These are phyloP conservation scores for Tursiops truncatus DNA, from an alignment of 2,113 vertebrate species.

Conservation along the genomic window DNA sequence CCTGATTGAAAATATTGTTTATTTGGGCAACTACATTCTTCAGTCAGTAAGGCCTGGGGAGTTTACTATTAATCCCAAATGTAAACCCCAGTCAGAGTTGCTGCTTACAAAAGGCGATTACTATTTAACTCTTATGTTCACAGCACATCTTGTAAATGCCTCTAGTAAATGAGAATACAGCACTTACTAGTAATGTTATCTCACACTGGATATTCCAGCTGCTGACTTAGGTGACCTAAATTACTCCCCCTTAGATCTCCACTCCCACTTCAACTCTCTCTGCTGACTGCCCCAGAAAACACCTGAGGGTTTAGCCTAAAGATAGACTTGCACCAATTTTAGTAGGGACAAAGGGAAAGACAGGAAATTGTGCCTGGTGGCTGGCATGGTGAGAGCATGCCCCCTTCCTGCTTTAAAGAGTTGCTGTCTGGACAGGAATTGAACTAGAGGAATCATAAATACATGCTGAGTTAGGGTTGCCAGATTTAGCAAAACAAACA, in stretches of 20 bases:
- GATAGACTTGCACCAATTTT: neutral
- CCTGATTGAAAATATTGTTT: conserved; percentile 48
- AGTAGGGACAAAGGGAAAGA: neutral
- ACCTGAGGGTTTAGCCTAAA: neutral
- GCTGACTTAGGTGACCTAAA: neutral
- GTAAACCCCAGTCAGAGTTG: conserved; percentile 63
- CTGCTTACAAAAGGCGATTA: conserved; percentile 42
- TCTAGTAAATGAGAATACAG: conserved; percentile 20
- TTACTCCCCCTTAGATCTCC: neutral
- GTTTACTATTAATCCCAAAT: conserved; percentile 75
- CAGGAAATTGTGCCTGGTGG: neutral
- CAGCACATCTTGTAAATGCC: conserved; percentile 26
- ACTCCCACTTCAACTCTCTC: neutral
- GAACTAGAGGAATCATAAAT: conserved; percentile 16
- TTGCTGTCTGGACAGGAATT: neutral
- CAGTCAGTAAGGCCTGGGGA: conserved; percentile 45
- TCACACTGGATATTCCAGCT: neutral
- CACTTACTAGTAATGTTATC: neutral
- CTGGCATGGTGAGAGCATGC: neutral
- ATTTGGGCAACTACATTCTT: conserved; percentile 59
- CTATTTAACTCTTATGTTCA: conserved; percentile 64
- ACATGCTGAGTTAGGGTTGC: neutral
- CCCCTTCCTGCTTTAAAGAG: neutral
- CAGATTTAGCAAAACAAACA: conserved; percentile 33
- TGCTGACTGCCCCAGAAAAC: conserved; percentile 1